These are phyloP conservation scores for Argynnis bischoffii DNA, from an alignment of 2,888 invertebrate species.

Conservation along the genomic window DNA sequence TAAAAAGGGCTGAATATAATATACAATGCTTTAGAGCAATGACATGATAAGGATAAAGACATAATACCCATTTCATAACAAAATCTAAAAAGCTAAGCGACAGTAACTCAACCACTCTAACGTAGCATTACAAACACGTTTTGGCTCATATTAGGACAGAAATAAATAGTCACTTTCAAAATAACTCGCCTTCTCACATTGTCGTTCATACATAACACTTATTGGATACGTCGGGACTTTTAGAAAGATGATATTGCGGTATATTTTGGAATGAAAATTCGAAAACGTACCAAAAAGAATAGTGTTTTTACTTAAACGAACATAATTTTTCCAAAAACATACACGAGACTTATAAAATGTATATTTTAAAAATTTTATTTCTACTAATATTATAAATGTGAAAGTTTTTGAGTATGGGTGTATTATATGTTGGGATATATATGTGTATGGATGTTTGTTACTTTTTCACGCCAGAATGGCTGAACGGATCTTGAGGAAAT, in stretches of 20 bases:
- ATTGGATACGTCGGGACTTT: constrained; percentile 38
- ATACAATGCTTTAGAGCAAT: constrained; percentile 1
- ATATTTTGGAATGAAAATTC: constrained; percentile 21
- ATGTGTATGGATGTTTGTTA: too few relatives aligned
- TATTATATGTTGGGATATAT: too few relatives aligned
- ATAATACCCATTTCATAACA: constrained; percentile 8
- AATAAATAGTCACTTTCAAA: constrained; percentile 37
- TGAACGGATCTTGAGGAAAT: too few relatives aligned
- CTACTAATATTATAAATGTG: too few relatives aligned
- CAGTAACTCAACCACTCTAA: constrained; percentile 32
- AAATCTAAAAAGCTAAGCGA: constrained; percentile 34
- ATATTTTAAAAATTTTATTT: too few relatives aligned
- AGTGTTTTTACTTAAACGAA: background rate
- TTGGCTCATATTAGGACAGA: constrained; percentile 37
- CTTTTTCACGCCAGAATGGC: too few relatives aligned
- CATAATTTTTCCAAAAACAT: background rate
- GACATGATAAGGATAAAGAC: constrained; percentile 2
- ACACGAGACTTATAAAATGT: background rate
- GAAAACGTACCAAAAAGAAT: background rate
- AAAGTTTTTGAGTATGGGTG: too few relatives aligned
- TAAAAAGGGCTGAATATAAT: too few relatives aligned
- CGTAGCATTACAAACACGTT: constrained; percentile 36
- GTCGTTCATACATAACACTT: constrained; percentile 39
- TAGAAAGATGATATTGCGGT: constrained; percentile 35
- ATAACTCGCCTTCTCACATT: constrained; percentile 38